phyloP scores from a whole-genome alignment of 2,113 vertebrate genomes.

The Vidua macroura region DNA sequence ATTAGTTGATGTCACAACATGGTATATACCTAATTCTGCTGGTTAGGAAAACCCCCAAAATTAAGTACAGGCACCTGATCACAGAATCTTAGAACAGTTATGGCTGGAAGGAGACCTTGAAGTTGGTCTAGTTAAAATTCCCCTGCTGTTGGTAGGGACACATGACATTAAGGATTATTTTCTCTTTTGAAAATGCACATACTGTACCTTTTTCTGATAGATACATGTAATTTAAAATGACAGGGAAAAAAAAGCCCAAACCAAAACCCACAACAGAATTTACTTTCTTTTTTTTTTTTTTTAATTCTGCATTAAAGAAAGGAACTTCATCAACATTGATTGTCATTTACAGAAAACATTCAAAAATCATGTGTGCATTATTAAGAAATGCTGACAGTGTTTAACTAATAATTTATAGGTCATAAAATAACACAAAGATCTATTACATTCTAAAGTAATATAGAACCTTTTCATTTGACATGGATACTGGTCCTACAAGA shows the following conservation, averaged over 20 bases:
- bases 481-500: slow-evolving; percentile 73
- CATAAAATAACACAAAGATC: slow-evolving; percentile 78
- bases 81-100: neutral
- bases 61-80: neutral
- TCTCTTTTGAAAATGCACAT: neutral
- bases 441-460: slow-evolving; percentile 86
- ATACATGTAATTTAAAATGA: neutral
- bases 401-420: slow-evolving; percentile 85
- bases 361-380: slow-evolving; percentile 88
- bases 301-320: slow-evolving; percentile 84
- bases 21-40: neutral
- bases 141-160: neutral
- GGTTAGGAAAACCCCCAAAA: neutral
- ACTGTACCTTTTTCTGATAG: neutral
- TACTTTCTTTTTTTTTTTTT: slow-evolving; percentile 67
- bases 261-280: slow-evolving; percentile 15
- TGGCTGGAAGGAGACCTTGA: neutral
- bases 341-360: slow-evolving; percentile 92
- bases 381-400: slow-evolving; percentile 80
- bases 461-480: slow-evolving; percentile 74
- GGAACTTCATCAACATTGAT: slow-evolving; percentile 86
- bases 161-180: neutral
- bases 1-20: neutral
- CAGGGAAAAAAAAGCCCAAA: neutral
- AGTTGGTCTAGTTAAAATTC: neutral